A percentile compares a stretch with the other conserved stretches of the same genome.
Evolutionary conservation across 2,113 vertebrate species (phyloP).

Genomic region (Salvelinus sp.): DNA sequence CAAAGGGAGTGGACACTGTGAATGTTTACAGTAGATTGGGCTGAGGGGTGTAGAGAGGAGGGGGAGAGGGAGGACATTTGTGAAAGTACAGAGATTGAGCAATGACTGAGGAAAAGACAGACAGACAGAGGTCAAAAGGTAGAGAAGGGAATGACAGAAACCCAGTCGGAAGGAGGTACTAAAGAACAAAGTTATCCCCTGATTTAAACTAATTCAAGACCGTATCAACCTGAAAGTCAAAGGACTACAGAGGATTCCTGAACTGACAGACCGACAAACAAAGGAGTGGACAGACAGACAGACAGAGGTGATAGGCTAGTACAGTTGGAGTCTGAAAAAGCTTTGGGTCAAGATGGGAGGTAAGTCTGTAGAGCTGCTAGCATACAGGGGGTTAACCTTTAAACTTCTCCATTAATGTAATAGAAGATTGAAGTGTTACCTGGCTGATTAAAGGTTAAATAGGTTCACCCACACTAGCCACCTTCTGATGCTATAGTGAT

Average conservation of each 20-base stretch:
- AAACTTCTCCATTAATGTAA: not conserved
- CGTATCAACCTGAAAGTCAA: not conserved
- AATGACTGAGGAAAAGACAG: not conserved
- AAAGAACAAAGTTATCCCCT: not conserved
- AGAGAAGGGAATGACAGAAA: not conserved
- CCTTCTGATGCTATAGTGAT: not conserved
- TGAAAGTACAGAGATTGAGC: constrained; percentile 2
- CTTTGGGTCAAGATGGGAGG: constrained; percentile 22
- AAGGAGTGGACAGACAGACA: not conserved
- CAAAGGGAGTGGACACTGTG: too few relatives aligned
- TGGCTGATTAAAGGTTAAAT: not conserved
- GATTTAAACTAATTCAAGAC: not conserved
- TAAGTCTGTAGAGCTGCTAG: not conserved
- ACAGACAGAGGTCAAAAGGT: not conserved
- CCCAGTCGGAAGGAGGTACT: not conserved
- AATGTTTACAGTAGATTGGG: not conserved
- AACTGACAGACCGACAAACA: too few relatives aligned
- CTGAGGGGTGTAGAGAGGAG: not conserved
- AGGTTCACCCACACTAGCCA: not conserved
- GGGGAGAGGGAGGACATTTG: too few relatives aligned
- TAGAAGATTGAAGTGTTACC: not conserved
- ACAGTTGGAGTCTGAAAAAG: not conserved
- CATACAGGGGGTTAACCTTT: not conserved
- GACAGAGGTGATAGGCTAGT: not conserved
- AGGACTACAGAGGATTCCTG: not conserved